These are phyloP conservation scores for Tipula confusa DNA, from an alignment of 2,888 invertebrate species.

Conservation along the genomic window DNA sequence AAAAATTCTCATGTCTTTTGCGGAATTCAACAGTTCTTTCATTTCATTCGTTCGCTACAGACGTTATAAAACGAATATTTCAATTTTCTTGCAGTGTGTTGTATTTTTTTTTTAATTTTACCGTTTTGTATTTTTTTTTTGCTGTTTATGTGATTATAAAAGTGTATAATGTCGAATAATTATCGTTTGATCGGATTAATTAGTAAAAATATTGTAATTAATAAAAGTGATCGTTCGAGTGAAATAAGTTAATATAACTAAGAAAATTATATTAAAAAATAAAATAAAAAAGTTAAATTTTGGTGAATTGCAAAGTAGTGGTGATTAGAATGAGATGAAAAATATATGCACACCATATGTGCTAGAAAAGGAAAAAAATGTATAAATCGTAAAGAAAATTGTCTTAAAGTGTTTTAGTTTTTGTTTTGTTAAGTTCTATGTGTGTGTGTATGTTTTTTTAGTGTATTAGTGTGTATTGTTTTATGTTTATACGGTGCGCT, in stretches of 20 bases:
- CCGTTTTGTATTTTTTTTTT: not conserved
- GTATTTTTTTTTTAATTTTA: not conserved
- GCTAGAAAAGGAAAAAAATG: not conserved
- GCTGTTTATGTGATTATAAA: not conserved
- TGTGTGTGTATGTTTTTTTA: not conserved
- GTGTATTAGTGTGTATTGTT: slow-evolving; percentile 14
- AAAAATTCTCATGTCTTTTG: slow-evolving; percentile 28
- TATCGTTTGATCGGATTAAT: not conserved
- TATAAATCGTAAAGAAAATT: not conserved
- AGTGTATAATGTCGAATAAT: not conserved
- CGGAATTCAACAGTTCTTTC: slow-evolving; percentile 31
- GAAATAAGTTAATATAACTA: not conserved
- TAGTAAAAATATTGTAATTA: not conserved
- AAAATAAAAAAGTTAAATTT: not conserved
- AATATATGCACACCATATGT: not conserved
- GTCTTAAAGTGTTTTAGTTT: not conserved
- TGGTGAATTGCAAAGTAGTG: not conserved
- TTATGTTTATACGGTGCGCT: slow-evolving; percentile 25
- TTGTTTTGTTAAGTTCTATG: slow-evolving; percentile 13
- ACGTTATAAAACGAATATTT: not conserved
- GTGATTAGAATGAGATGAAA: not conserved
- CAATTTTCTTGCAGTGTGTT: not conserved
- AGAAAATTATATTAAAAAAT: not conserved
- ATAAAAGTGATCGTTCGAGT: not conserved
- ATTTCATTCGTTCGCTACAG: not conserved